Evolutionary conservation across 2,888 invertebrate species (phyloP), one percentile per base, ranked within the genome.

Genomic region (Spodoptera littoralis): DNA sequence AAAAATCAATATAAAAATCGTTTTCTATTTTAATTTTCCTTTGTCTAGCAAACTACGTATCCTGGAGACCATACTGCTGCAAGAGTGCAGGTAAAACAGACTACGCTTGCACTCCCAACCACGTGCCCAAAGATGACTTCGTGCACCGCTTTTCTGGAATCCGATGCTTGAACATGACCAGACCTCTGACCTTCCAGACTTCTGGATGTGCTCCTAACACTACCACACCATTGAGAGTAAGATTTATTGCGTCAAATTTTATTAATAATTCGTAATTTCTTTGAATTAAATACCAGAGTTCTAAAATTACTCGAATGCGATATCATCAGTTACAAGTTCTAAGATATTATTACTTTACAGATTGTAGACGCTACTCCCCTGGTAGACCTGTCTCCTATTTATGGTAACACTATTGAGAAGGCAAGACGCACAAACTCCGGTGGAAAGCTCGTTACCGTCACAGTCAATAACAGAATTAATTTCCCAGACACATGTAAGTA

Each of bases 141-240:
- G 83, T 85, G 3, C 83, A 84, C n/a, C 79, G 84, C 4, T 86
- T 85, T 72, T 82, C 84, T 4, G 76, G 77, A 2, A 80, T 84
- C 18, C 73, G 80, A 36, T 87, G 86, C 55, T 63, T 82, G 58
- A 85, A 85, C 56, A 76, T 85, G 73, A 87, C 85, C 8, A 75
- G 81, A 4, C 86, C 87, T 0, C 70, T 81, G 30, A 80, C 83
- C 11, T 86, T 77, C 70, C 86, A 86, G 56, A 77, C 80, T 0
- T 69, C 71, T 13, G 81, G 81, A 4, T 87, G 87, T 59, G 18
- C 80, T n/a, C 68, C 61, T 9, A 56, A 70, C 3, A 62, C 59
- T 4, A 62, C 66, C 12, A 56, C 62, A n/a, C 70, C 71, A 22
- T 47, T 53, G 30, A 55, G 65, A 36, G 70, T 65, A 44, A 57